Evolutionary conservation across 2,888 invertebrate species (phyloP).

Genomic region (Hirtodrosophila alboralis): DNA sequence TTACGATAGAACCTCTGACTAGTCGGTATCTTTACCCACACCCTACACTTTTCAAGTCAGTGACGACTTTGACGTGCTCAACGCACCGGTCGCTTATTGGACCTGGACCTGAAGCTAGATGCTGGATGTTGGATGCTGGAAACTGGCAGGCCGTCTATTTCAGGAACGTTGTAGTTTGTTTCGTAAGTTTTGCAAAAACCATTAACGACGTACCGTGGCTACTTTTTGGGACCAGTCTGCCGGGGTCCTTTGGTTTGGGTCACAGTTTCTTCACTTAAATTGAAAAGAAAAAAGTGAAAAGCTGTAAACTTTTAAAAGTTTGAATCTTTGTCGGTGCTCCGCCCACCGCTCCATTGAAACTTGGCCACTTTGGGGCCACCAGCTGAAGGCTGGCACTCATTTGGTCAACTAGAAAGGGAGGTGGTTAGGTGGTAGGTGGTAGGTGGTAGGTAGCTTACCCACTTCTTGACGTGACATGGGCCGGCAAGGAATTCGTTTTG

Average conservation of each 20-base stretch:
- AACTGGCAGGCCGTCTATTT: constrained; percentile 29
- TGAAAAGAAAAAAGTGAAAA: constrained; percentile 74
- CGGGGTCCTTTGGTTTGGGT: constrained; percentile 16
- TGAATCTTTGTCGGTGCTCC: constrained; percentile 52
- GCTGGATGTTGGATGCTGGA: constrained; percentile 1
- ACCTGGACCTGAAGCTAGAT: constrained; percentile 10
- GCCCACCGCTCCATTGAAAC: constrained; percentile 24
- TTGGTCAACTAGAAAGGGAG: constrained; percentile 56
- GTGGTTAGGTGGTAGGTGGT: not conserved
- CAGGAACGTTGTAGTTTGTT: constrained; percentile 68
- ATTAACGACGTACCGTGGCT: constrained; percentile 72
- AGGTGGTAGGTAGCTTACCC: constrained; percentile 42
- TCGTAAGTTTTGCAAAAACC: constrained; percentile 71
- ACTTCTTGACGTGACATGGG: constrained; percentile 69
- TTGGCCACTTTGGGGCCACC: constrained; percentile 50
- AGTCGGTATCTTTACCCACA: constrained; percentile 2
- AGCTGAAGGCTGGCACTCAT: constrained; percentile 56
- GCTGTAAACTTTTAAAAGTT: constrained; percentile 77
- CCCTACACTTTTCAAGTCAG: constrained; percentile 16
- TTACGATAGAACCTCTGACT: constrained; percentile 30
- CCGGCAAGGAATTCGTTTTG: constrained; percentile 55
- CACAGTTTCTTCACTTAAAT: constrained; percentile 50
- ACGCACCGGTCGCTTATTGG: constrained; percentile 33
- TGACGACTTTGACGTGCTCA: constrained; percentile 60
- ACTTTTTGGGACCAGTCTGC: constrained; percentile 40